Evolutionary conservation across 2,113 vertebrate species (phyloP).

Genomic region (Eubucco bourcierii): DNA sequence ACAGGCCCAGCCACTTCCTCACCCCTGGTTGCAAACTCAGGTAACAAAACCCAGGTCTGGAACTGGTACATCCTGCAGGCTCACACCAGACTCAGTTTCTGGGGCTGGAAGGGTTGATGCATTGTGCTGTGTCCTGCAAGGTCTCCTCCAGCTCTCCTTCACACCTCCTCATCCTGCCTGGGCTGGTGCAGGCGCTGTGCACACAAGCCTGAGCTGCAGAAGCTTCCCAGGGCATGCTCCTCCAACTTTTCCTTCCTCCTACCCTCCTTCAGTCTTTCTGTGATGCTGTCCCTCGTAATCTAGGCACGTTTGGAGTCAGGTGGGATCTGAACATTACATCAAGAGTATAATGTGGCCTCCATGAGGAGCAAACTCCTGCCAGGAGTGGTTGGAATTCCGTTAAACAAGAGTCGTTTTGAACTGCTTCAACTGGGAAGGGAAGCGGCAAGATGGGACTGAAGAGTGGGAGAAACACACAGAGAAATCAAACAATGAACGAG

Average conservation of each 20-base stretch:
- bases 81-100: background rate
- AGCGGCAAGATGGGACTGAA: background rate
- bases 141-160: background rate
- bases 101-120: background rate
- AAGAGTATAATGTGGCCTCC: background rate
- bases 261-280: background rate
- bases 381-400: background rate
- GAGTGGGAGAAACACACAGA: background rate
- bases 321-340: background rate
- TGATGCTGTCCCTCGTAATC: background rate
- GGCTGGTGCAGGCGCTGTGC: background rate
- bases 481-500: background rate
- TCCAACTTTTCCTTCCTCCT: background rate
- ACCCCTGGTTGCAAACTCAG: background rate
- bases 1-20: background rate
- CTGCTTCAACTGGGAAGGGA: background rate
- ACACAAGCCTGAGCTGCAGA: background rate
- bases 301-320: background rate
- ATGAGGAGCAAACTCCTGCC: background rate
- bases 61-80: background rate
- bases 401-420: background rate
- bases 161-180: background rate
- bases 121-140: background rate
- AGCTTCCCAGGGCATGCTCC: background rate
- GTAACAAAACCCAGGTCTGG: background rate